Base-by-base conservation (phyloP, 2,113 vertebrate genomes). In the Hydrochoerus hydrochaeris region DNA sequence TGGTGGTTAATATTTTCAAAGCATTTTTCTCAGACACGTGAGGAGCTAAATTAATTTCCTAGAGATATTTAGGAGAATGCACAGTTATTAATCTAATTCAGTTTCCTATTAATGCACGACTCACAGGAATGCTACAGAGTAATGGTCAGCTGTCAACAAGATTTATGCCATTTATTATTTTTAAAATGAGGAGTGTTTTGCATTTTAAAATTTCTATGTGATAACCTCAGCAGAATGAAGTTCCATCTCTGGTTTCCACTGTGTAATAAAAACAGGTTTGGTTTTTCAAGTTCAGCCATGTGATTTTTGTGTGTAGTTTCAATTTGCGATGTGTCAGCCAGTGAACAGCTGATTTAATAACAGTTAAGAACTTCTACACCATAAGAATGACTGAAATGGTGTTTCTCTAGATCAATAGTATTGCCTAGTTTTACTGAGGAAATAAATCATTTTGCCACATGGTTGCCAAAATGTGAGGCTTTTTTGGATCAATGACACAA, bases 111-210 rank as follows among this genome's bases (percentile, higher is more conserved):
- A 97, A 96, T 91, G 0, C 26, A 87, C 82, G 96, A 73, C 80
- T 92, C 90, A 73, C 41, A 71, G 96, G 65, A 87, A 90, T 95
- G 97, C 92, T 93, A 90, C 96, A 54, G 58, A 92, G 93, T 97
- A 80, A 95, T 81, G 92, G 96, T 96, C 97, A 98, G 22, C 97
- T 97, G 98, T 98, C 81, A 2, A 95, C 97, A 97, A 97, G 90
- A 98, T 97, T 97, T 98, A 95, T 95, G 90, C 85, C 65, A 96
- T 92, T 97, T 96, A 96, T 98, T 97, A 98, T 97, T 97, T 97
- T 96, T 97, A 94, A 97, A 98, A 98, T 95, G 94, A 92, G 82
- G 92, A 81, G 67, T 95, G 94, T 97, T 98, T 97, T 97, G 95
- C 97, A 91, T 97, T 98, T 97, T 96, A 88, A 60, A 54, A 93